Evolutionary conservation across 2,113 vertebrate species (phyloP).

Genomic region (Petromus typicus): DNA sequence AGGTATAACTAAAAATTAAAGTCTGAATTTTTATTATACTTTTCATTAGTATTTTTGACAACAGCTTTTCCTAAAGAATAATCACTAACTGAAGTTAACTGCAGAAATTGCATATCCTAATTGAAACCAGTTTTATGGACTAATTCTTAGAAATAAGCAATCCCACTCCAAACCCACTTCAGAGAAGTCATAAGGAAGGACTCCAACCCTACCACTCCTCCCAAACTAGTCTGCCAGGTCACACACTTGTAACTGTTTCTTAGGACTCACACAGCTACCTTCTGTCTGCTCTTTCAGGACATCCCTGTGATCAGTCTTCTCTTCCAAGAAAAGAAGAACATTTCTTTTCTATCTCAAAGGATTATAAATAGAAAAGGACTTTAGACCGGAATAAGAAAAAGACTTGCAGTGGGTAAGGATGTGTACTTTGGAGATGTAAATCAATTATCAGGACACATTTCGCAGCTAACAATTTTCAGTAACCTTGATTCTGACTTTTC

Average conservation of each 20-base stretch:
- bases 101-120: neutral
- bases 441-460: neutral
- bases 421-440: neutral
- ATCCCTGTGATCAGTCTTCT: neutral
- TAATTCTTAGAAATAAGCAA: conserved; percentile 26
- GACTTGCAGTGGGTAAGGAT: neutral
- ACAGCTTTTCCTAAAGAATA: neutral
- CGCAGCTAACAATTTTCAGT: neutral
- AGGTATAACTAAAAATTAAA: conserved; percentile 1
- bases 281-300: neutral
- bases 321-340: conserved; percentile 51
- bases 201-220: neutral
- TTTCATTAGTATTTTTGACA: conserved; percentile 25
- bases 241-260: neutral
- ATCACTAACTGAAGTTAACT: neutral
- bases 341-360: neutral
- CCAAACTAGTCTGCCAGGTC: neutral
- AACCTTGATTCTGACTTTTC: neutral
- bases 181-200: neutral
- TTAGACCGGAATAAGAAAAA: neutral
- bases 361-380: conserved; percentile 35
- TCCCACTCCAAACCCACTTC: neutral
- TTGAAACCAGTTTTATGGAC: neutral
- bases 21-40: conserved; percentile 48
- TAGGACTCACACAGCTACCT: neutral